Evolutionary conservation across 2,888 invertebrate species (phyloP), one percentile per base, ranked within the genome.

Genomic region (Trachelus troglodyta): DNA sequence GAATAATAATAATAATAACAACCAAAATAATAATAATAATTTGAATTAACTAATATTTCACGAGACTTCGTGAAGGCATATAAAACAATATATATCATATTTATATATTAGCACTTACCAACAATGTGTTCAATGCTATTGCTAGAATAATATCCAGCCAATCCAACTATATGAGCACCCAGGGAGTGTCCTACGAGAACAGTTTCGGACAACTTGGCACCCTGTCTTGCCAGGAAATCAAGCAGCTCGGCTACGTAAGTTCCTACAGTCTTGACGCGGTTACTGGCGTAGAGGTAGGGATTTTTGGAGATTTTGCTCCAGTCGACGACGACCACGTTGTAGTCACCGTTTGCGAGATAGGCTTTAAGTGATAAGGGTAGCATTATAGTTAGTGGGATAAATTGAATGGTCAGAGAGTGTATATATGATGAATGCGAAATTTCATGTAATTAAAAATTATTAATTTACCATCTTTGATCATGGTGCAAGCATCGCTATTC

Each of bases 101-200:
- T 40, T 40, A 15, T 40, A 35, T 4, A 40, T 40, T 40, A 15
- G 15, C 4, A 15, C 69, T 69, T 33, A 90, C 89, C 90, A 34
- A 89, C 84, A n/a, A 88, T 78, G 77, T 85, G 85, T 34, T 82
- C 80, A 9, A 88, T 80, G 30, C 75, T 84, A 12, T 69, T 68
- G 0, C 79, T 80, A 11, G 85, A 78, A 69, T 87, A 81, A 73
- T 83, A 84, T 12, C 84, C 87, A n/a, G 88, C 85, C 12, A 90
- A 77, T 69, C 90, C 90, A 78, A 85, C 84, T 6, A 90, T 81
- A 73, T 90, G 90, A 11, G 87, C 90, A 6, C 90, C 90, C 4
- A 90, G 84, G 1, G 90, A 90, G 76, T 90, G 90, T 11, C 90
- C 90, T 15, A 85, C 82, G 11, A 89, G 77, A n/a, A 83, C 85